phyloP scores from a whole-genome alignment of 2,797 vertebrate species.

The Phalanger gymnotis region DNA sequence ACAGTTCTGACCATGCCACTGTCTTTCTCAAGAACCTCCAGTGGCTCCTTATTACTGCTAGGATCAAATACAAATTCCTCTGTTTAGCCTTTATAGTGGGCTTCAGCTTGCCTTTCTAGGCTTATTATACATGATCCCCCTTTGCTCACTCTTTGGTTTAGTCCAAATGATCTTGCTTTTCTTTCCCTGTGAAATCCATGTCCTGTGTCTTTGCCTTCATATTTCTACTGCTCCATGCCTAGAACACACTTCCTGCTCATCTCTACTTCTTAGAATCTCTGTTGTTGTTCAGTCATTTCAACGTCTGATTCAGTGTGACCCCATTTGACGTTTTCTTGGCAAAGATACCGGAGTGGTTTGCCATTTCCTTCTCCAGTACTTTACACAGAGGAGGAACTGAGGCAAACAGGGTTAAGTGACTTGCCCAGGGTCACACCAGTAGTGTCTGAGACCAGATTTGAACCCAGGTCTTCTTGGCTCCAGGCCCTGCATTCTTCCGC shows the following conservation, averaged over 20 bases:
- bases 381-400: neutral
- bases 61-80: neutral
- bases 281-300: neutral
- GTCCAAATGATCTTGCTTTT: neutral
- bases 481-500: neutral
- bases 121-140: neutral
- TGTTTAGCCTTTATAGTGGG: neutral
- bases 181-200: neutral
- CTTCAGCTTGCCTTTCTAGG: neutral
- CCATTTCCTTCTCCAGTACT: neutral
- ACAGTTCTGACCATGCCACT: neutral
- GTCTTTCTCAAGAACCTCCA: neutral
- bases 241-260: neutral
- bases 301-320: neutral
- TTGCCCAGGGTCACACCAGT: neutral
- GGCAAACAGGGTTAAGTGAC: neutral
- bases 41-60: neutral
- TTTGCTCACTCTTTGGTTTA: neutral
- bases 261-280: neutral
- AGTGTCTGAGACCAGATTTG: neutral
- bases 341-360: neutral
- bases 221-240: neutral
- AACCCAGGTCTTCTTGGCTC: neutral
- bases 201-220: neutral
- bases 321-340: neutral